Base-by-base conservation (phyloP, 2,888 invertebrate genomes). In the Ptilodon capucinus region DNA sequence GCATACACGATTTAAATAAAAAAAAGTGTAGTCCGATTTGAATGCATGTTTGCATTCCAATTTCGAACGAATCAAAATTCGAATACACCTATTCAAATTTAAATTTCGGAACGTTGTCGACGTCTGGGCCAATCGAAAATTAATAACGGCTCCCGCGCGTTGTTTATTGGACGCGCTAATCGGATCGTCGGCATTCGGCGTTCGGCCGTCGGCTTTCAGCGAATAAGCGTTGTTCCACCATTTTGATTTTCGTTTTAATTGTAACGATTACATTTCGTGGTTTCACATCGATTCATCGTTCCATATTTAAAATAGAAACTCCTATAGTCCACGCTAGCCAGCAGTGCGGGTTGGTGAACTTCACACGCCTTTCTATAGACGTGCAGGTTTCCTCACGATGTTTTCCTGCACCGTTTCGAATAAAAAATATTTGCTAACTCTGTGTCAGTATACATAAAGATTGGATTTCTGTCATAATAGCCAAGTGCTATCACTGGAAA, bases 131-230 rank as follows among this genome's bases (percentile, higher is more conserved):
- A 79, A 84, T 84, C 76, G 78, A 76, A 80, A 84, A 84, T 84
- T 84, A 84, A 85, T 84, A 84, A 76, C 80, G 71, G 70, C 71
- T 64, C 64, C 52, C 67, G 65, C 59, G 61, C 70, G 71, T 76
- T 81, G 79, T 81, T 81, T 80, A 82, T 79, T 80, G 81, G 76
- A 76, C 62, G 77, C 71, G 72, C 76, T 83, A 84, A 83, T 84
- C 82, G 81, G 81, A 83, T 82, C 74, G 78, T 51, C 61, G 64
- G 59, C 47, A 55, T 60, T 64, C 62, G 60, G 67, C 70, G 63
- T 42, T 68, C 64, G 60, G 62, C 71, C 70, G 67, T 70, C 74
- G 75, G 79, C 75, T 78, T 74, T 78, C 66, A 64, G 64, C 68
- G 71, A 73, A 74, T 74, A 66, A 71, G 51, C 64, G 59, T 63